phyloP scores from a whole-genome alignment of 2,113 vertebrate genomes.

The Zosterops borbonicus region DNA sequence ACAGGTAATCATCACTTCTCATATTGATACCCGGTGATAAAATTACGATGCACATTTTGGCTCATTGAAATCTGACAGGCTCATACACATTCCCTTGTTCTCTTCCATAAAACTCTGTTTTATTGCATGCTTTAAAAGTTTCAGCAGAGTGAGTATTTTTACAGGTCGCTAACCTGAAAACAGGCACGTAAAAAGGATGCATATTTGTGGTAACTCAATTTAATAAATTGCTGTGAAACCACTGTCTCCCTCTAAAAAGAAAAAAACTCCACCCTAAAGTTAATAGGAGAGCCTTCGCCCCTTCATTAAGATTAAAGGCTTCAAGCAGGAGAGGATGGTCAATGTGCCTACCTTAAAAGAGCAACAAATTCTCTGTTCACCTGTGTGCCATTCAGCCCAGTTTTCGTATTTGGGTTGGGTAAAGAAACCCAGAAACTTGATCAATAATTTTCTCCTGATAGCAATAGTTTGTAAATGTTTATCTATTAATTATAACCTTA shows the following conservation, averaged over 20 bases:
- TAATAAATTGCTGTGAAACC: neutral
- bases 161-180: slow-evolving; percentile 13
- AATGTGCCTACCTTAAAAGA: neutral
- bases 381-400: neutral
- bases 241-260: neutral
- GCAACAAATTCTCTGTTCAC: neutral
- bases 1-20: neutral
- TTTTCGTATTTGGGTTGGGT: neutral
- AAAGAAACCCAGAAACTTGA: neutral
- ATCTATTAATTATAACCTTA: neutral
- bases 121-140: slow-evolving; percentile 12
- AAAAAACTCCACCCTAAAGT: neutral
- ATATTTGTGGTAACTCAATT: neutral
- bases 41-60: neutral
- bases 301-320: neutral
- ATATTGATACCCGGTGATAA: neutral
- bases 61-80: neutral
- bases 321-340: neutral
- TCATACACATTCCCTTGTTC: neutral
- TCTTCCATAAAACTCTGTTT: slow-evolving; percentile 10
- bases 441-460: neutral
- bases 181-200: neutral
- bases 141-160: neutral
- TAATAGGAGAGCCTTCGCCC: neutral
- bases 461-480: neutral